Conservation (phyloP, 2,113 vertebrate genomes). For the Myotis brandtii region DNA sequence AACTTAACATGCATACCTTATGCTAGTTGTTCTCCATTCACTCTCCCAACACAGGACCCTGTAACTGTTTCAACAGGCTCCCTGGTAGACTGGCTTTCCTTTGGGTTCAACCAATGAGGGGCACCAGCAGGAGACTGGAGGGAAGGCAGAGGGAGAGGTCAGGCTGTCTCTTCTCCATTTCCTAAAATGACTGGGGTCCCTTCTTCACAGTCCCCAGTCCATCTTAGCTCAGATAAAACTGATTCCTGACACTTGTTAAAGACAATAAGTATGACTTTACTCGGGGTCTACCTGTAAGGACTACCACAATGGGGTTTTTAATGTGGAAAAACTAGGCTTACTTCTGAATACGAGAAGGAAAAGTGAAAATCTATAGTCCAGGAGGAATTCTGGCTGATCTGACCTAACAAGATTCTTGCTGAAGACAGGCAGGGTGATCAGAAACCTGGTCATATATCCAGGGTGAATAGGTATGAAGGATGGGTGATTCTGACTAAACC, state of each 20-base stretch:
- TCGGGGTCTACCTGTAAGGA: too few species aligned
- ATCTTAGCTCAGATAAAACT: background rate
- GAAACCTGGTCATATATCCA: too few species aligned
- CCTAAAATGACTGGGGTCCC: background rate
- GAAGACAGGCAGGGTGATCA: too few species aligned
- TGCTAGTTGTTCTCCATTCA: background rate
- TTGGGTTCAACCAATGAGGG: accelerated
- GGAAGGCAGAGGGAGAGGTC: background rate
- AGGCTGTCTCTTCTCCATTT: background rate
- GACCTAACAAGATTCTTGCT: background rate
- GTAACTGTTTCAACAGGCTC: accelerated
- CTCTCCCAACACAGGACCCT: background rate
- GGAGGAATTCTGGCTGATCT: background rate
- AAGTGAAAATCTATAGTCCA: background rate
- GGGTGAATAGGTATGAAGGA: too few species aligned
- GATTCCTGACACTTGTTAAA: background rate
- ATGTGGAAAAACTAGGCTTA: background rate
- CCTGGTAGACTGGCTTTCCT: background rate
- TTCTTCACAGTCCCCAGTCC: background rate
- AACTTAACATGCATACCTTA: background rate
- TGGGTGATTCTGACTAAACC: background rate
- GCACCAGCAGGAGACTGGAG: too few species aligned
- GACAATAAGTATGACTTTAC: background rate
- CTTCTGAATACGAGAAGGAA: background rate
- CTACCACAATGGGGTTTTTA: background rate